These are phyloP conservation scores for Syngnathus scovelli DNA, from an alignment of 2,113 vertebrate genomes.

Conservation along the genomic window DNA sequence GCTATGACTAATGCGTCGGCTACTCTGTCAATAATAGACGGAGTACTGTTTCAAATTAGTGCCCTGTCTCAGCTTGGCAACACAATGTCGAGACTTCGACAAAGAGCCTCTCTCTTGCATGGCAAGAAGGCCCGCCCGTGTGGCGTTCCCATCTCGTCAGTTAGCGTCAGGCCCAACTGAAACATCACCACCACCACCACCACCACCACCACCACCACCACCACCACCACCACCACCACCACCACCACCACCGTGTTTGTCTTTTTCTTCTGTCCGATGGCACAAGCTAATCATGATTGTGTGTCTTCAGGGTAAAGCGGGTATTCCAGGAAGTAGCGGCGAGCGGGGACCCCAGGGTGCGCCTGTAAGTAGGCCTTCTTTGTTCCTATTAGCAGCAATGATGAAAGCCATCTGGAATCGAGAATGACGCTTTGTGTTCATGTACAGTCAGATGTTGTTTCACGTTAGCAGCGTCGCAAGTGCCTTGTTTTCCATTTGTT, in stretches of 20 bases:
- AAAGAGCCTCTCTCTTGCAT: background rate
- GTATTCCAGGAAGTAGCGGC: conserved; percentile 75
- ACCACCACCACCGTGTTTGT: too few relatives aligned
- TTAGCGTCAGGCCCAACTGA: conserved; percentile 7
- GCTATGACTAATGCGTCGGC: background rate
- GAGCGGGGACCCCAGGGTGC: conserved; percentile 81
- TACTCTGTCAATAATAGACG: background rate
- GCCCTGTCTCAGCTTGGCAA: conserved; percentile 18
- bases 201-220: too few relatives aligned
- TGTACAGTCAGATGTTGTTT: background rate
- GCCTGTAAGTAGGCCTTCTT: conserved; percentile 74
- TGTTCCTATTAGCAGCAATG: background rate
- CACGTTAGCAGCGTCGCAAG: background rate
- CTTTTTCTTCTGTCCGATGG: too few relatives aligned
- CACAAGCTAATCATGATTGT: background rate
- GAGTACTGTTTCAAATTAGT: conserved; percentile 13
- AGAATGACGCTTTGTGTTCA: background rate
- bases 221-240: background rate
- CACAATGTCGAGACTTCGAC: conserved; percentile 4
- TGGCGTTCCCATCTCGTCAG: background rate
- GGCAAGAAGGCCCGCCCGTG: background rate
- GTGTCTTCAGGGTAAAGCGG: conserved; percentile 76
- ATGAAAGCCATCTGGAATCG: conserved; percentile 4
- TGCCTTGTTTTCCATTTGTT: background rate
- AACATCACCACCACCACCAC: background rate